Evolutionary conservation across 2,888 invertebrate species (phyloP).

Genomic region (Andrena hattorfiana): DNA sequence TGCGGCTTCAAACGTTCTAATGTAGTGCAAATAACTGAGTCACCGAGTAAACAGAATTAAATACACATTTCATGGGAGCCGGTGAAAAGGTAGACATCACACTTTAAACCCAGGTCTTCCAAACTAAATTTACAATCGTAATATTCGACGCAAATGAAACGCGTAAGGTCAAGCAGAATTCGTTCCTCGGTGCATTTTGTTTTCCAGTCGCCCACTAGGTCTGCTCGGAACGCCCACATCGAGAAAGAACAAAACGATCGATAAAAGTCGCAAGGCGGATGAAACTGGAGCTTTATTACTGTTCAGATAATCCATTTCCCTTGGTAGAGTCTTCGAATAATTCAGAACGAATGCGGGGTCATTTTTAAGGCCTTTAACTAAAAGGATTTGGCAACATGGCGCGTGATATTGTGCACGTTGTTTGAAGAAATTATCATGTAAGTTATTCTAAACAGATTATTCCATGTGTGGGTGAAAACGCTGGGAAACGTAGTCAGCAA

Average conservation of each 20-base stretch:
- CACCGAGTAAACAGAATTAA: neutral
- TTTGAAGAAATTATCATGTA: neutral
- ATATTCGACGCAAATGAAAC: neutral
- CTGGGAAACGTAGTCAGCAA: neutral
- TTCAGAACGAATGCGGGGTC: neutral
- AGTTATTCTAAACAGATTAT: conserved; percentile 8
- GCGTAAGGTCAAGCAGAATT: neutral
- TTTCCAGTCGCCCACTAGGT: conserved; percentile 27
- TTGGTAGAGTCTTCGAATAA: neutral
- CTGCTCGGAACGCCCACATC: conserved; percentile 26
- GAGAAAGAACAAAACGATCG: conserved; percentile 19
- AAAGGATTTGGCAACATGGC: neutral
- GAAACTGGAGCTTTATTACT: neutral
- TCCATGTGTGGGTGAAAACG: neutral
- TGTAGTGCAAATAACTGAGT: neutral
- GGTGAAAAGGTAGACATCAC: neutral
- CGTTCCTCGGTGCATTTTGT: conserved; percentile 11
- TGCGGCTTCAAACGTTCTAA: conserved; percentile 1
- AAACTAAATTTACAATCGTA: neutral
- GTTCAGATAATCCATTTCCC: neutral
- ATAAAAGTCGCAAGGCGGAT: neutral
- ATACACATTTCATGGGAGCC: too few relatives aligned
- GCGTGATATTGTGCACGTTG: neutral
- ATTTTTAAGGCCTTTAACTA: neutral
- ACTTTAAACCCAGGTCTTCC: neutral